Evolutionary conservation across 30 jellyfish, hydroid and myxozoan genomes (phyloP).

Genomic region (Nemopilema nomurai): DNA sequence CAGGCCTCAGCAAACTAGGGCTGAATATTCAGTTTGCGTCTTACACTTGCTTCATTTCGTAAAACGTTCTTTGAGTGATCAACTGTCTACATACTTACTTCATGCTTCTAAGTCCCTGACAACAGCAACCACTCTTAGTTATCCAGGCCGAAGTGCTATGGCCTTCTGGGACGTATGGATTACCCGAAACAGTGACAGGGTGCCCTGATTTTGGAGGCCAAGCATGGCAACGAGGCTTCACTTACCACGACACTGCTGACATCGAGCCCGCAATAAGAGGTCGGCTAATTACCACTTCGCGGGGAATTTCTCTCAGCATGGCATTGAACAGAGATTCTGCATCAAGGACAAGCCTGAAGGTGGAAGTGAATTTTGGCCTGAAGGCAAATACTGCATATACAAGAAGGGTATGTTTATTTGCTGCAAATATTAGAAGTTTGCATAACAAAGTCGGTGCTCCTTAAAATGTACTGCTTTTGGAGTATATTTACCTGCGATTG

Average conservation of each 20-base stretch:
- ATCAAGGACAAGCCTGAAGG: constrained; percentile 80
- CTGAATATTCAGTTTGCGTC: too few species aligned
- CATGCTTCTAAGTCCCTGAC: too few species aligned
- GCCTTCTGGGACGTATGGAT: constrained; percentile 98
- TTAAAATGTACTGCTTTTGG: too few species aligned
- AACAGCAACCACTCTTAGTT: constrained; percentile 41
- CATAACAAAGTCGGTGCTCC: too few species aligned
- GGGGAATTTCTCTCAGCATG: constrained; percentile 98
- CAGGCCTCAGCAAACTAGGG: too few species aligned
- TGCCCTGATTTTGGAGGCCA: constrained; percentile 81
- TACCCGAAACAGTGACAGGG: constrained; percentile 95
- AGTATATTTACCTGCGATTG: too few species aligned
- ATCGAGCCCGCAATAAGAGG: constrained; percentile 91
- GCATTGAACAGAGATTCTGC: constrained; percentile 96
- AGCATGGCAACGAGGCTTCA: constrained; percentile 88
- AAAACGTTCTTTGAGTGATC: too few species aligned
- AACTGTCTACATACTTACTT: too few species aligned
- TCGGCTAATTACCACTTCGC: constrained; percentile 96
- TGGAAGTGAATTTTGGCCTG: constrained; percentile 93
- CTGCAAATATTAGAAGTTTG: too few species aligned
- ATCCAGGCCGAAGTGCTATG: constrained; percentile 70
- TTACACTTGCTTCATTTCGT: too few species aligned
- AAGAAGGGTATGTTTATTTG: constrained; percentile 74
- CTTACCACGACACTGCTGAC: constrained; percentile 96
- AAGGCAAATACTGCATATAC: constrained; percentile 94